Evolutionary conservation across 2,888 invertebrate genomes (phyloP), one percentile per base, ranked within the genome.

Genomic region (Nesidiocoris tenuis): DNA sequence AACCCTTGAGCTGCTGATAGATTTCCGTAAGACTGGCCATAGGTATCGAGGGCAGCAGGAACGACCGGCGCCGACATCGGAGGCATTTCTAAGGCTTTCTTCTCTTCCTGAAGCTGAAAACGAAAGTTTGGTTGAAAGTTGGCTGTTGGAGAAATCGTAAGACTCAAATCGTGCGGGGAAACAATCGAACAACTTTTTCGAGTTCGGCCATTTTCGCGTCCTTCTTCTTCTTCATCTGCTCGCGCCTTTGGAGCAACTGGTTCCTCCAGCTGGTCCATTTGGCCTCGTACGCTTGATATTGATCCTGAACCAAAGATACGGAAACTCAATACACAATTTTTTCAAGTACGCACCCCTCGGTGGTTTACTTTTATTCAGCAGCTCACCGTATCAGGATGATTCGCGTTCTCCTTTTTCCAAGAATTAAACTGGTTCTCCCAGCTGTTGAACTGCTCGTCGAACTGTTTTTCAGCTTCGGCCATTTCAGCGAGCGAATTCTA

Each of bases 341-440:
- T n/a, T n/a, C n/a, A n/a, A n/a, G n/a, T n/a, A n/a, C n/a, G n/a
- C n/a, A n/a, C n/a, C n/a, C n/a, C n/a, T n/a, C n/a, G n/a, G n/a
- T n/a, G n/a, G n/a, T n/a, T n/a, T n/a, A n/a, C n/a, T n/a, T n/a
- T n/a, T n/a, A n/a, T n/a, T n/a, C n/a, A n/a, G n/a, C n/a, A n/a
- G n/a, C 82, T 80, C 84, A 90, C 90, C 84, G 91, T 93, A 83
- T 96, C 95, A 0, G 96, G 96, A 85, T 96, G 95, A 83, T 94
- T 92, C 54, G 90, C 91, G 85, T 96, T 96, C 82, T 95, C 93
- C 78, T 90, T 89, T 82, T 93, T 93, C 96, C 96, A 96, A 81
- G 91, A 91, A 81, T 92, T 90, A 83, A 95, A 96, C 83, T 96
- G 93, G 80, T 92, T 89, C 84, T 95, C 95, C 96, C 96, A 96